Conservation (phyloP, 2,888 invertebrate species). For the Antitype chi region DNA sequence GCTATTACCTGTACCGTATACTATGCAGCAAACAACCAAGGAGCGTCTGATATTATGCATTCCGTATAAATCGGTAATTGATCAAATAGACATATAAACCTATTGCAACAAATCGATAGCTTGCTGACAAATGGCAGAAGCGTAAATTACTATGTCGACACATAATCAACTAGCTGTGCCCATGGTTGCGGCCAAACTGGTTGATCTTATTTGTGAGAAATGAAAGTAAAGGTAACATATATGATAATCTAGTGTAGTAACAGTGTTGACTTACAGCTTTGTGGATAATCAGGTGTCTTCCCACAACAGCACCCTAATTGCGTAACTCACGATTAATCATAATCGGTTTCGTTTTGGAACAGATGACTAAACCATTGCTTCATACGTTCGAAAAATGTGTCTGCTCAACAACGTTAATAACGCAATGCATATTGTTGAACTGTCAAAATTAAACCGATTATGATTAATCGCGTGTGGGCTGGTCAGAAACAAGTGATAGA, state of each 20-base stretch:
- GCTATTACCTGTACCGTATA: background rate
- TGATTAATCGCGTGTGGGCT: no score
- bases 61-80: slow-evolving; percentile 33
- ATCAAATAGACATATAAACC: slow-evolving; percentile 18
- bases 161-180: slow-evolving; percentile 3
- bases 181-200: slow-evolving; percentile 1
- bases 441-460: no score
- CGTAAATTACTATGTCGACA: slow-evolving; percentile 24
- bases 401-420: no score
- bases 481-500: background rate
- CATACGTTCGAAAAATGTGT: no score
- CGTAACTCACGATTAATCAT: no score
- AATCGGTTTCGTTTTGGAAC: no score
- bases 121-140: slow-evolving; percentile 33
- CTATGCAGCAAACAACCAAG: background rate
- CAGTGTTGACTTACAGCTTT: background rate
- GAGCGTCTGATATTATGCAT: slow-evolving; percentile 1
- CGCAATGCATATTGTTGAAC: no score
- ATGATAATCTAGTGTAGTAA: background rate
- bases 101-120: background rate
- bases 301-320: no score
- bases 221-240: background rate
- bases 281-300: background rate
- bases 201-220: slow-evolving; percentile 11
- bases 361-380: no score